Evolutionary conservation across 2,797 vertebrate genomes (phyloP), one percentile per base, ranked within the genome.

Genomic region (Acanthis flammea): DNA sequence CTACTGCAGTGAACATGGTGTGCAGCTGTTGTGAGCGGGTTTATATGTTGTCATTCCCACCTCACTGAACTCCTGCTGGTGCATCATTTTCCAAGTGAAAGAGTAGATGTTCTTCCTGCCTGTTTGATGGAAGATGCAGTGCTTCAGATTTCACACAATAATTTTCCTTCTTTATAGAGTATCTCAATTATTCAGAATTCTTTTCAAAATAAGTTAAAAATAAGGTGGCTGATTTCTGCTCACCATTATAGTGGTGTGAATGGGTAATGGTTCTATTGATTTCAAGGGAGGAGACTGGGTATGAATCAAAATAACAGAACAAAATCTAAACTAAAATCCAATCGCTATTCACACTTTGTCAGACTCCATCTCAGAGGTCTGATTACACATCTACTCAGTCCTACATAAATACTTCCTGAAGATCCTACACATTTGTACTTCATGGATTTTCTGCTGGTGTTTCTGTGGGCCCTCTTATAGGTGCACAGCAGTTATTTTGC

Each of bases 1-100:
- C 51, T 92, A 31, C 25, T 58, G 73, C 65, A 93, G 94, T 57
- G 65, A 76, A 81, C 91, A 84, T 78, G 39, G 66, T 95, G 73
- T 25, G 48, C 95, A 97, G 93, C 95, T 97, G 94, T 85, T 95
- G 68, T 71, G 74, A 88, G 77, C 63, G 72, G 57, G 45, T 93
- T 97, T 96, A 87, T 80, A 41, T 47, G 68, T 25, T 85, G 39
- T 82, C 86, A 78, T 86, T 96, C 65, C 55, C 75, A 61, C 66
- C 82, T 95, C 79, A 54, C 77, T 95, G 92, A 96, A 93, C 90
- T 97, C 91, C 94, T 94, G 35, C n/a, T 66, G 67, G 50, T 91
- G 14, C 61, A 74, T 82, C 61, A 74, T 82, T 96, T 97, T 92
- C 81, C 92, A 77, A 94, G 54, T 67, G 78, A 95, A 80, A 84